Evolutionary conservation across 2,797 vertebrate species (phyloP), one percentile per base, ranked within the genome.

Genomic region (Tapera naevia): DNA sequence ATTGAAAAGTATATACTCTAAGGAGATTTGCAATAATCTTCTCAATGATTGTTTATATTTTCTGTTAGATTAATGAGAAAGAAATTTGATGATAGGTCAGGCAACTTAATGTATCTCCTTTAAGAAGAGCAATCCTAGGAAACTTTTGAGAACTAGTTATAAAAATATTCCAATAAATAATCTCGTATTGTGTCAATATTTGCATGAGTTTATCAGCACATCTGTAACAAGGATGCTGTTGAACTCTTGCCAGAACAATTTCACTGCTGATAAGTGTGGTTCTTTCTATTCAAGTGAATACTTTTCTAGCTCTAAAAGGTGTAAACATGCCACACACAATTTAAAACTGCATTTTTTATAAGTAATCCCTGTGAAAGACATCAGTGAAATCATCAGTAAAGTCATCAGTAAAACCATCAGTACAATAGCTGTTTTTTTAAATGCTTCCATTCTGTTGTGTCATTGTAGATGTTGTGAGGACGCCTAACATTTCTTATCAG

Each of bases 51-150:
- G 61, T n/a, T 74, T 50, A 13, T 76, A 72, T 94, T 83, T 92
- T 89, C 69, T 61, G 25, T 73, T 72, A 82, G 32, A 70, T 61
- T 93, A 64, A 81, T 94, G 86, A 61, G 39, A 92, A 95, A 92
- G 65, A 75, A 94, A 78, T 53, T 51, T 69, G 12, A 23, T 83
- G 58, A 64, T 81, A 53, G 16, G 17, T 11, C 10, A 39, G 33
- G 14, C 12, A 66, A 83, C 17, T 67, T 72, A 41, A 54, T 43
- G 17, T 82, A 23, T 72, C 24, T 17, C 80, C 39, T 92, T 75
- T 75, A 51, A 65, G 75, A n/a, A 58, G 12, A 53, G 24, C 30
- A 23, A 16, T 32, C 39, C n/a, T 54, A 80, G 66, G 69, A 69
- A 81, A 57, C 37, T 21, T 76, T 45, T 71, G 39, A 65, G 67